Conservation (phyloP, 2,797 vertebrate species). For the Mus spretus region DNA sequence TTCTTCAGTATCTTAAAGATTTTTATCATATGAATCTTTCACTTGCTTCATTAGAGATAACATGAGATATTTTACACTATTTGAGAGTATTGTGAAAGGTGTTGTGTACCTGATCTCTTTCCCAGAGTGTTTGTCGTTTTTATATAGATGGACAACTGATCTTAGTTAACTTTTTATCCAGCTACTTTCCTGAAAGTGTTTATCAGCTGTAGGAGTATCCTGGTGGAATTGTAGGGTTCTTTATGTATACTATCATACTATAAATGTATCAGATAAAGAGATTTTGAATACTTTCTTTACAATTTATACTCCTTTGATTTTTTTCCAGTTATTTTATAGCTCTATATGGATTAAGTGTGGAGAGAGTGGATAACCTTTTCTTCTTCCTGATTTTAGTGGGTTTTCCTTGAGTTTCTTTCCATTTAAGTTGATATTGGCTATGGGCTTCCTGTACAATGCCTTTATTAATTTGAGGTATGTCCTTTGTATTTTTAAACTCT, state of each 20-base stretch:
- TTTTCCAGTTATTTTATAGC: neutral
- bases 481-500: neutral
- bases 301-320: neutral
- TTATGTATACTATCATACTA: neutral
- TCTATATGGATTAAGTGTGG: neutral
- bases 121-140: neutral
- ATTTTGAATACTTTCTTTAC: neutral
- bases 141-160: neutral
- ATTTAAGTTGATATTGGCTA: neutral
- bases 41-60: neutral
- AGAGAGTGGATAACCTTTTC: neutral
- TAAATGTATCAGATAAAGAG: neutral
- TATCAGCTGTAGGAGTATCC: neutral
- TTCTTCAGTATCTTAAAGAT: neutral
- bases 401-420: neutral
- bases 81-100: neutral
- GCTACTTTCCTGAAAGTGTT: neutral
- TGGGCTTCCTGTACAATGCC: neutral
- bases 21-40: neutral
- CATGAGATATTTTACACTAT: neutral
- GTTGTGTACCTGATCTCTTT: neutral
- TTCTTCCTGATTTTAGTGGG: neutral
- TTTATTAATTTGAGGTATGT: neutral
- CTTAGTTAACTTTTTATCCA: neutral
- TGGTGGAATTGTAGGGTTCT: neutral